Conservation (phyloP, 2,888 invertebrate species). For the Blastobasis lacticolella region DNA sequence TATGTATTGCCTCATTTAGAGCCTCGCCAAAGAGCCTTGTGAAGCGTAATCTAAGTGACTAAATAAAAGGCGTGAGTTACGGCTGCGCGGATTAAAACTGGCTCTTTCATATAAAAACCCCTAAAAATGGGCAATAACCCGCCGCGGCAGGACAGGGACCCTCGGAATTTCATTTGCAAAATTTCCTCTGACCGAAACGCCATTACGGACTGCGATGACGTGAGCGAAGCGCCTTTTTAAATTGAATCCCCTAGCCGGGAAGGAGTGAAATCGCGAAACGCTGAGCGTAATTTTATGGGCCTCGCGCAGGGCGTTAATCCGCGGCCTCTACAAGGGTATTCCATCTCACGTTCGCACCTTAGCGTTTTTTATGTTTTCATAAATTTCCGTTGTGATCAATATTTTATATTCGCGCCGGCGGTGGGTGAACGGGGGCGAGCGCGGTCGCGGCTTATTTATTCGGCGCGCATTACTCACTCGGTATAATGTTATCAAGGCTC, state of each 20-base stretch:
- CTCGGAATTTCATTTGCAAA: constrained; percentile 56
- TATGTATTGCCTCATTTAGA: constrained; percentile 15
- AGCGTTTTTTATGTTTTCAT: constrained; percentile 66
- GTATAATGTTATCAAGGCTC: constrained; percentile 59
- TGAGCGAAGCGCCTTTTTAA: constrained; percentile 26
- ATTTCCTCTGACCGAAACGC: constrained; percentile 41
- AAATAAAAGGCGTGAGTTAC: constrained; percentile 54
- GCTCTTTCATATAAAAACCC: constrained; percentile 45
- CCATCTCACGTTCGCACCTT: constrained; percentile 53
- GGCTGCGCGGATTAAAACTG: constrained; percentile 47
- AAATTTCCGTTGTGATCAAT: constrained; percentile 67
- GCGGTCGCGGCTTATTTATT: too few species aligned
- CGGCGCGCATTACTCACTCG: too few species aligned
- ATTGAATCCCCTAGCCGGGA: constrained; percentile 14
- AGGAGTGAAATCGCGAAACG: background rate
- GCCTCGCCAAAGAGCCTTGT: constrained; percentile 31
- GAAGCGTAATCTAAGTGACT: constrained; percentile 46
- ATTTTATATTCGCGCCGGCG: constrained; percentile 61
- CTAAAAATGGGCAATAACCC: constrained; percentile 41
- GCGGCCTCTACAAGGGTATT: constrained; percentile 38
- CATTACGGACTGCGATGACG: constrained; percentile 33
- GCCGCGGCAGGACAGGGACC: constrained; percentile 37
- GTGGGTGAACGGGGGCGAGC: constrained; percentile 36
- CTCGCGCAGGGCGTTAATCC: background rate
- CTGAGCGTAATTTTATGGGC: constrained; percentile 4